These are phyloP conservation scores for Pheosia tremula DNA, from an alignment of 2,888 invertebrate genomes.

Conservation along the genomic window DNA sequence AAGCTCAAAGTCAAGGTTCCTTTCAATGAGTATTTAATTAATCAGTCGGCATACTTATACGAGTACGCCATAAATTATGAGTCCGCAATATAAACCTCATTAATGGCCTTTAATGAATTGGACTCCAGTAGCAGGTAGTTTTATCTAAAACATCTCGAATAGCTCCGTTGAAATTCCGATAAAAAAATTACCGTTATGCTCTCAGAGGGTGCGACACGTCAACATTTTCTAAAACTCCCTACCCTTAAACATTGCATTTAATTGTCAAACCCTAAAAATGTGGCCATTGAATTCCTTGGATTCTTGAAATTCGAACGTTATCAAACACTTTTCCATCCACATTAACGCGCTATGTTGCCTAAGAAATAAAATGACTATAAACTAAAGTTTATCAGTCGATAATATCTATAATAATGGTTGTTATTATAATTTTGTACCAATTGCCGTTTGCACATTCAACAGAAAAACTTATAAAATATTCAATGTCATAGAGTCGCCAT, in stretches of 20 bases:
- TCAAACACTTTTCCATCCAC: constrained; percentile 1
- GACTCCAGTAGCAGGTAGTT: constrained; percentile 75
- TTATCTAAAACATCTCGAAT: constrained; percentile 58
- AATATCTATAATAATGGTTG: constrained; percentile 21
- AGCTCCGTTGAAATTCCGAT: constrained; percentile 56
- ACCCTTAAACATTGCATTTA: constrained; percentile 65
- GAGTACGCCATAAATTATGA: constrained; percentile 62
- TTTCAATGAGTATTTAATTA: constrained; percentile 73
- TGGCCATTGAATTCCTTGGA: constrained; percentile 43
- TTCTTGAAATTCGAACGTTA: constrained; percentile 19
- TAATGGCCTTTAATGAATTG: constrained; percentile 79
- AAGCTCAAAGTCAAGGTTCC: constrained; percentile 53
- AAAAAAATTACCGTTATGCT: constrained; percentile 65
- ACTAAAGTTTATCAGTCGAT: constrained; percentile 24
- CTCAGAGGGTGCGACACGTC: constrained; percentile 46
- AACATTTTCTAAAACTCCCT: constrained; percentile 40
- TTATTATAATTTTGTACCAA: constrained; percentile 43
- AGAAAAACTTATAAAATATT: constrained; percentile 32
- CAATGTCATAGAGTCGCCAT: constrained; percentile 28
- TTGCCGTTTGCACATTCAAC: constrained; percentile 26
- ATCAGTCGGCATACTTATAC: constrained; percentile 57
- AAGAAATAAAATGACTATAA: neutral
- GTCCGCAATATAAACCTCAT: constrained; percentile 72
- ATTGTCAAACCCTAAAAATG: constrained; percentile 56
- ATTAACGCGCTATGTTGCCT: too few species aligned